Evolutionary conservation across 2,113 vertebrate species (phyloP).

Genomic region (Stegostoma tigrinum): DNA sequence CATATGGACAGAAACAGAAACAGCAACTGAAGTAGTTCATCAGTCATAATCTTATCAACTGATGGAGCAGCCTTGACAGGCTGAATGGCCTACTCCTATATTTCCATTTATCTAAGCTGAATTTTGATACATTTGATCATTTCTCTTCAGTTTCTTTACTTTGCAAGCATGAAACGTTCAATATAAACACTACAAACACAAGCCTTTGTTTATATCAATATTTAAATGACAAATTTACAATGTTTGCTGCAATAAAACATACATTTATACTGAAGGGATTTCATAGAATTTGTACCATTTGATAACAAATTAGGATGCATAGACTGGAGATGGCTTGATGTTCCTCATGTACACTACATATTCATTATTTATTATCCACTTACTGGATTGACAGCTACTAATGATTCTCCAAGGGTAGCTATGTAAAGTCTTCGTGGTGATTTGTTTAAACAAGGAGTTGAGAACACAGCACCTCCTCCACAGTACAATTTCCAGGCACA

Average conservation of each 20-base stretch:
- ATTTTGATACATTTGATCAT: neutral
- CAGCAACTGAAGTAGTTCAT: too few species aligned
- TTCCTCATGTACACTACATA: neutral
- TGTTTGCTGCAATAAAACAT: neutral
- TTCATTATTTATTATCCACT: conserved; percentile 42
- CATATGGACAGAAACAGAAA: too few species aligned
- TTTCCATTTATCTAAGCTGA: neutral
- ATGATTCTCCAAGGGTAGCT: conserved; percentile 70
- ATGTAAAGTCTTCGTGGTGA: conserved; percentile 65
- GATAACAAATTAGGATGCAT: neutral
- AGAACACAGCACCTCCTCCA: conserved; percentile 76
- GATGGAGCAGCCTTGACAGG: too few species aligned
- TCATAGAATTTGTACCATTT: neutral
- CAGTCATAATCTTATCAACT: too few species aligned
- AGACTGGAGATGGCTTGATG: neutral
- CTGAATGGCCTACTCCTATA: too few species aligned
- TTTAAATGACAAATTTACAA: neutral
- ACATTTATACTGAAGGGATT: neutral
- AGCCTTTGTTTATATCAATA: neutral
- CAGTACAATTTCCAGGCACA: conserved; percentile 76
- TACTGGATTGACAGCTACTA: conserved; percentile 75
- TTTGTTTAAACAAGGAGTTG: conserved; percentile 70
- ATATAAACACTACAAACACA: neutral
- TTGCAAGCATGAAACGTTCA: neutral
- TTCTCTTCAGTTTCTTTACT: neutral